A percentile compares a stretch with the other conserved stretches of the same genome.
Evolutionary conservation across 1,140 invertebrate genomes (phyloP).

Genomic region (Psilanteris sp.): DNA sequence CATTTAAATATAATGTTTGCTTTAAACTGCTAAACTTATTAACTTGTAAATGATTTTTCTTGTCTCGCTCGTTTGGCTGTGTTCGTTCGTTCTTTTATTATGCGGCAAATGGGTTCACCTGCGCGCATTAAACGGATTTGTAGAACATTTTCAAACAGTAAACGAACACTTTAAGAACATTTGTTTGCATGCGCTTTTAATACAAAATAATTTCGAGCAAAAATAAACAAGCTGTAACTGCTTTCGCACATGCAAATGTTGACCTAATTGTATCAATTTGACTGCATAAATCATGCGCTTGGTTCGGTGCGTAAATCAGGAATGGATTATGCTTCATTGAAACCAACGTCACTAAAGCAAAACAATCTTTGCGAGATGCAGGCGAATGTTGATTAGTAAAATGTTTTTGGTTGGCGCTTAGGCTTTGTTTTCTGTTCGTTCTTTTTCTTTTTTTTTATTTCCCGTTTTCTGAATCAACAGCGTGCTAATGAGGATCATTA

Average conservation of each 20-base stretch:
- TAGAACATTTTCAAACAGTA: not conserved
- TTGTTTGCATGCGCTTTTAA: conserved; percentile 8
- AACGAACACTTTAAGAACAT: not conserved
- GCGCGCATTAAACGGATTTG: not conserved
- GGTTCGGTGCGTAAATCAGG: conserved; percentile 38
- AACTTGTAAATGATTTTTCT: no score
- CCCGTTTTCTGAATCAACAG: conserved; percentile 4
- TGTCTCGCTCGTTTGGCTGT: no score
- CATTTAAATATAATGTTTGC: not conserved
- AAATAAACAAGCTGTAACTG: conserved; percentile 40
- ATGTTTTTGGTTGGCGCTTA: no score
- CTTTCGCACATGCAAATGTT: conserved; percentile 42
- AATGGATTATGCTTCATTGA: conserved; percentile 42
- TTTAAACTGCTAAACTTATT: no score
- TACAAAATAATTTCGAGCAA: conserved; percentile 17
- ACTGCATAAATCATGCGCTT: conserved; percentile 44
- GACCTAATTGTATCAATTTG: conserved; percentile 50
- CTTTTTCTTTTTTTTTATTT: conserved; percentile 1
- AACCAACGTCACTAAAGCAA: conserved; percentile 22
- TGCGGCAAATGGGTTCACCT: no score
- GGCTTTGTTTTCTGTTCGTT: no score
- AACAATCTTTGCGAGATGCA: conserved; percentile 11
- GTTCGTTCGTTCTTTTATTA: no score
- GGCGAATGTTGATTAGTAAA: conserved; percentile 36
- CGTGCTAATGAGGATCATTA: conserved; percentile 16